Conservation (phyloP, 2,888 invertebrate genomes). For the Junonia oenone region DNA sequence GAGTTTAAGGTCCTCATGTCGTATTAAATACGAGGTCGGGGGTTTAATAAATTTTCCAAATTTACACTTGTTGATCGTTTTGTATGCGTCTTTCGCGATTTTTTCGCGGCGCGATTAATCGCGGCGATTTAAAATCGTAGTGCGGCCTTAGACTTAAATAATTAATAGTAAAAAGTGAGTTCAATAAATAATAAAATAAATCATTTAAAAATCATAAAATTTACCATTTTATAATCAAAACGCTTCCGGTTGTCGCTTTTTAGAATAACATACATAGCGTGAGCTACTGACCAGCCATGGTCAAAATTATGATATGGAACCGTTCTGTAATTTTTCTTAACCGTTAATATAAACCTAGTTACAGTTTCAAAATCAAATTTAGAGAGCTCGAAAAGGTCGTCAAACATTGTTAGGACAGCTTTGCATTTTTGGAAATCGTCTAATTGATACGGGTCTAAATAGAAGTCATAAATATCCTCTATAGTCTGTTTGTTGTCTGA, state of each 20-base stretch:
- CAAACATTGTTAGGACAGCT: constrained; percentile 87
- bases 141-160: too few species aligned
- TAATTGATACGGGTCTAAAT: constrained; percentile 85
- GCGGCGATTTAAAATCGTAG: too few species aligned
- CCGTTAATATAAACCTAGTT: constrained; percentile 87
- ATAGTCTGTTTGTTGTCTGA: constrained; percentile 33
- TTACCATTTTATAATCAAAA: constrained; percentile 53
- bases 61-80: too few species aligned
- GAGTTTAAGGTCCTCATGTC: too few species aligned
- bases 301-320: constrained; percentile 94
- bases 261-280: constrained; percentile 88
- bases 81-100: too few species aligned
- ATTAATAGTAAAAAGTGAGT: too few species aligned
- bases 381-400: constrained; percentile 82
- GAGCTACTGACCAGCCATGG: constrained; percentile 92
- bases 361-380: constrained; percentile 84
- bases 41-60: too few species aligned
- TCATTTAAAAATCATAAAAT: constrained; percentile 13
- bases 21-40: too few species aligned
- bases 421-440: constrained; percentile 86
- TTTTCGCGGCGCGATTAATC: too few species aligned
- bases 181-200: background rate
- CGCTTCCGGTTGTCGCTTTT: constrained; percentile 59
- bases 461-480: constrained; percentile 78
- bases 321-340: constrained; percentile 89